phyloP scores from a whole-genome alignment of 2,888 invertebrate genomes.

The Agonum fuliginosum region DNA sequence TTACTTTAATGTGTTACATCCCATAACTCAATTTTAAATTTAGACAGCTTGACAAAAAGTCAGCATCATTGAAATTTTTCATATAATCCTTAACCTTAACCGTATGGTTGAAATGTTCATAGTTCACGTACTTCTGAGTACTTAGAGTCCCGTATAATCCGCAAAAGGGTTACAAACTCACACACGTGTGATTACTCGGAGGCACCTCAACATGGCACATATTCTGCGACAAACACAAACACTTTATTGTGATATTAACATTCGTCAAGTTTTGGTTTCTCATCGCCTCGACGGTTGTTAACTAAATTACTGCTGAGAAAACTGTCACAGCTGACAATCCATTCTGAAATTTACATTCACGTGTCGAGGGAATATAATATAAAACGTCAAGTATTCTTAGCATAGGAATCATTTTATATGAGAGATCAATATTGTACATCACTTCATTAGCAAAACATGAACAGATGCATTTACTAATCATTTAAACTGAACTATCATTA shows the following conservation, averaged over 20 bases:
- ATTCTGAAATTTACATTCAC: conserved; percentile 23
- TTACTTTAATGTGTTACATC: background rate
- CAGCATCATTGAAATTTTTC: too few relatives aligned
- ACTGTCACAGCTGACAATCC: conserved; percentile 1
- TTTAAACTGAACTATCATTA: conserved; percentile 34
- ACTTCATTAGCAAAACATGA: conserved; percentile 19
- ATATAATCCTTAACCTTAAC: too few relatives aligned
- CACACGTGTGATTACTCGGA: conserved; percentile 22
- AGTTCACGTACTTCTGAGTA: background rate
- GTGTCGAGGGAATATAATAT: conserved; percentile 9
- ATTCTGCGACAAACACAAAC: too few relatives aligned
- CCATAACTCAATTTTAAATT: background rate
- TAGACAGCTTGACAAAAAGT: background rate
- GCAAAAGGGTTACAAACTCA: background rate
- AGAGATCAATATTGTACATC: conserved; percentile 12
- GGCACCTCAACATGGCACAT: background rate
- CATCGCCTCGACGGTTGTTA: conserved; percentile 16
- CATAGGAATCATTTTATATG: background rate
- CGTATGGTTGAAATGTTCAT: background rate
- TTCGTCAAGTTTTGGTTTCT: background rate
- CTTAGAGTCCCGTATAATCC: background rate
- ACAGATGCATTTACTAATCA: conserved; percentile 19
- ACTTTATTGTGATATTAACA: background rate
- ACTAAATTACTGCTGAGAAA: background rate
- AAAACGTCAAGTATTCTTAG: background rate